A percentile compares a stretch with the other conserved stretches of the same genome.
Evolutionary conservation across 2,113 vertebrate genomes (phyloP).

Genomic region (Phodopus roborovskii): DNA sequence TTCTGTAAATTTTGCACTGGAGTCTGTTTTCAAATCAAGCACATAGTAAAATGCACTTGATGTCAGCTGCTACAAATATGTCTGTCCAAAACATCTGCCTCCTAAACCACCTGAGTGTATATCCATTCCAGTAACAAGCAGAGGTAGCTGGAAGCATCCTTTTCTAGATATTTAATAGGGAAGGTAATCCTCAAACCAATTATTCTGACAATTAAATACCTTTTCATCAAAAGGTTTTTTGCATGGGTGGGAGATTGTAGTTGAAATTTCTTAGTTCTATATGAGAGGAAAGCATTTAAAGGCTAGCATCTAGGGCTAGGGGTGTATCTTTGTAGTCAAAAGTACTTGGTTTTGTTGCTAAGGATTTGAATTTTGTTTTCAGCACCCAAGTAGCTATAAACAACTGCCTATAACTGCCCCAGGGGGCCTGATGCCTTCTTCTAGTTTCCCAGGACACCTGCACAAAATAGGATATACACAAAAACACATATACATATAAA

Average conservation of each 20-base stretch:
- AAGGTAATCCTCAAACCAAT: background rate
- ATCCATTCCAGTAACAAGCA: conserved; percentile 54
- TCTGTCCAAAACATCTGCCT: conserved; percentile 64
- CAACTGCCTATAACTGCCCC: background rate
- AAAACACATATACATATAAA: background rate
- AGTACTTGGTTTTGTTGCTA: background rate
- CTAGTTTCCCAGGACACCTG: background rate
- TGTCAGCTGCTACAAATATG: conserved; percentile 57
- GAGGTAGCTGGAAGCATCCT: conserved; percentile 1
- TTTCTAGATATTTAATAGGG: conserved; percentile 11
- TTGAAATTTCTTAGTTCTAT: conserved; percentile 23
- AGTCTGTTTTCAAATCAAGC: conserved; percentile 72
- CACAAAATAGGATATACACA: background rate
- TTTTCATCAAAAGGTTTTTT: conserved; percentile 11
- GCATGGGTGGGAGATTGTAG: background rate
- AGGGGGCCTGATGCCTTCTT: background rate
- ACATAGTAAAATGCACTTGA: conserved; percentile 66
- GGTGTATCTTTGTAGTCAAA: background rate
- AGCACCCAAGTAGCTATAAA: background rate
- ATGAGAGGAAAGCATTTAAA: background rate
- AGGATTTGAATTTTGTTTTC: background rate
- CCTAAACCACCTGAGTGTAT: background rate
- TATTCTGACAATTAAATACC: background rate
- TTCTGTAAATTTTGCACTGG: conserved; percentile 57
- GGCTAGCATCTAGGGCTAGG: background rate